Evolutionary conservation across 1,140 invertebrate species (phyloP), one percentile per base, ranked within the genome.

Genomic region (Drosophila mojavensis): DNA sequence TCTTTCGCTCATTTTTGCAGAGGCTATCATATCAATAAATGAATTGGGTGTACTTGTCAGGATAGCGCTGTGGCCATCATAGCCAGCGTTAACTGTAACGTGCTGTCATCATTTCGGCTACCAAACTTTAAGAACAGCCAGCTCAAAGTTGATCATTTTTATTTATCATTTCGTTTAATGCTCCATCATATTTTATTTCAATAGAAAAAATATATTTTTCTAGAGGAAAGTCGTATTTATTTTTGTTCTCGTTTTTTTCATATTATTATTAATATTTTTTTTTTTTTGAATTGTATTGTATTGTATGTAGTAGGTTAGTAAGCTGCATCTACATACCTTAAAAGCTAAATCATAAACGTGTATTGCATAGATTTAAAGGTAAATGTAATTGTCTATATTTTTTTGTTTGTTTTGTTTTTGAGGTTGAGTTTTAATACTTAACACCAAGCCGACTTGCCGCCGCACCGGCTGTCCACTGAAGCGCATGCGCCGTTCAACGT

Each of bases 121-220:
- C 82, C 82, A 81, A 90, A 76, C 82, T 81, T 79, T 59, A 71
- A 78, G 64, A 78, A 90, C 72, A 67, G 90, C 79, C 84, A 83
- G 78, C 76, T 79, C 72, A 86, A 79, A 20, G 47, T 76, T 79
- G 65, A 61, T 72, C n/a, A 13, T 51, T 28, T 45, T 2, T 75
- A 75, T 39, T 77, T 47, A 73, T 78, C 75, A 60, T 63, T 75
- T 55, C 51, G 64, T 59, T 69, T 50, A 68, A 47, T 47, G 43
- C 43, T 7, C 17, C 43, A 62, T 75, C 64, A 58, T 79, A 75
- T 78, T 83, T 81, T 89, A 90, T 89, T 79, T 89, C 77, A 90
- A 78, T 88, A 89, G 85, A 89, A 89, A 88, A 88, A 79, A 56
- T 76, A 54, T 55, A 78, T 88, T 88, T 88, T 88, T 89, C 85